These are phyloP conservation scores for Deroplatys truncata DNA, from an alignment of 2,888 invertebrate species.

Conservation along the genomic window DNA sequence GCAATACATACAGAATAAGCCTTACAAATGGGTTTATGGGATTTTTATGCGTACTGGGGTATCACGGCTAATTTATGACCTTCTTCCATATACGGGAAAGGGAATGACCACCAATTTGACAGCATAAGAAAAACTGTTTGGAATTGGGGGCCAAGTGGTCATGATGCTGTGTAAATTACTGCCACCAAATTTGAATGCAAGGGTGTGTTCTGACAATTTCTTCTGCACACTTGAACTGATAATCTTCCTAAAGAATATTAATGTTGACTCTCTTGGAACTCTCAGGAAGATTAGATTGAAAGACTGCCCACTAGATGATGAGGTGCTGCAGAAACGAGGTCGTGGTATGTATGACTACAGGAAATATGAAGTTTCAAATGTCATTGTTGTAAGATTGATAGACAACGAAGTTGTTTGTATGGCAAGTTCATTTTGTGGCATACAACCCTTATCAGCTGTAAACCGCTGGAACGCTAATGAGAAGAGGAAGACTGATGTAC, in stretches of 20 bases:
- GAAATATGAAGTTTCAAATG: not conserved
- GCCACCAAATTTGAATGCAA: not conserved
- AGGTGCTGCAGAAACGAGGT: too few species aligned
- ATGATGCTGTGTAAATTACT: too few species aligned
- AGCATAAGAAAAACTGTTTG: not conserved
- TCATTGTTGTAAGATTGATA: not conserved
- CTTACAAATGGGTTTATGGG: too few species aligned
- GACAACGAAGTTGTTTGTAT: not conserved
- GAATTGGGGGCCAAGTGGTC: not conserved
- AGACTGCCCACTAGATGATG: not conserved
- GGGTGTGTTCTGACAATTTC: too few species aligned
- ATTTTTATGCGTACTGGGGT: not conserved
- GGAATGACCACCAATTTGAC: not conserved
- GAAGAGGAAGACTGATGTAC: too few species aligned
- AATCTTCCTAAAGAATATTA: not conserved
- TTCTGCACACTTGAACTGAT: not conserved
- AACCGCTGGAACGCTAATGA: too few species aligned
- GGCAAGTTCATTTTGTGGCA: not conserved
- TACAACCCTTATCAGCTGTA: too few species aligned
- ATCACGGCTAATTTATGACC: not conserved
- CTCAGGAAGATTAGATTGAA: not conserved
- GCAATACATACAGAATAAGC: too few species aligned
- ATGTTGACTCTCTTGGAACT: not conserved
- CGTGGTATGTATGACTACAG: too few species aligned
- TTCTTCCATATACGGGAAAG: too few species aligned